Base-by-base conservation (phyloP, 2,888 invertebrate genomes). In the Lissocephala sabroskyi region DNA sequence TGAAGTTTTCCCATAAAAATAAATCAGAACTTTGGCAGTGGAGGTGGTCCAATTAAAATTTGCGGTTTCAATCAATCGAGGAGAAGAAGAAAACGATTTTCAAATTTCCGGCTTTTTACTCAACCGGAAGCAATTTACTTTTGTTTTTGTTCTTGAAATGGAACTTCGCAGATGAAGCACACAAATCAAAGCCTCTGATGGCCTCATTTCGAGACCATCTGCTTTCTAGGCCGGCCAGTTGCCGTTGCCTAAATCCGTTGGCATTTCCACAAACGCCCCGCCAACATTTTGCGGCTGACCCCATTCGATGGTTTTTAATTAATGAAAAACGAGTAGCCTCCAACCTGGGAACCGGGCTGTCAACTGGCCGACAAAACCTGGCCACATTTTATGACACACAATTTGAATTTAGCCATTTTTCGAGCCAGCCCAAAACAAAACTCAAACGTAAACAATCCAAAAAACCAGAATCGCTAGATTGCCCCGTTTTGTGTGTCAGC, bases 291-390 rank as follows among this genome's bases (percentile, higher is more conserved):
- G n/a, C n/a, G n/a, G 41, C 11, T 59, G 56, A 52, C 71, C 66
- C 26, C 56, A 66, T 67, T 67, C 49, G 54, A 46, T 29, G 49
- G 32, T 56, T 41, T 50, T 63, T 66, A 66, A 66, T 66, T 64
- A 63, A 60, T 59, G 56, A 56, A 52, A 63, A 56, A 62, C 3
- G 42, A 49, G n/a, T 26, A 43, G 52, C 35, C 18, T 28, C n/a
- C 19, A n/a, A 18, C 6, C 26, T 50, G 61, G 46, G 50, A 56
- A 45, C 47, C 26, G 10, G 30, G n/a, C 11, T 4, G n/a, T 9
- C 44, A 28, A 64, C 65, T 62, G 52, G 65, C 62, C 64, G 64
- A 53, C 11, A 45, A 1, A 23, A n/a, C n/a, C n/a, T n/a, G n/a
- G n/a, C n/a, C n/a, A n/a, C n/a, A n/a, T n/a, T n/a, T n/a, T n/a